phyloP scores from a whole-genome alignment of 2,888 invertebrate species.

The Ophion ellenae region DNA sequence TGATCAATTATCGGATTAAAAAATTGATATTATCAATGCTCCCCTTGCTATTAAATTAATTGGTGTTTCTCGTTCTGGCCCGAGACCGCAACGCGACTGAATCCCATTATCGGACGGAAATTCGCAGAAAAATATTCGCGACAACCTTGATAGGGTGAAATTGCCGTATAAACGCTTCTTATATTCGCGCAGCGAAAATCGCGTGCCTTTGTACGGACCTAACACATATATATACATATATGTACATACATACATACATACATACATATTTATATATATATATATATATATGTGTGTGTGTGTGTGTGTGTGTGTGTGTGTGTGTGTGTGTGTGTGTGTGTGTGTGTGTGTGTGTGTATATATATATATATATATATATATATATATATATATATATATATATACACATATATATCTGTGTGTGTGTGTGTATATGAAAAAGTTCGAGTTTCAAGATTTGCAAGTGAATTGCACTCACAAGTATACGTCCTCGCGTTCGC shows the following conservation, averaged over 20 bases:
- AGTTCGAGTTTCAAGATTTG: constrained; percentile 46
- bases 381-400: too few relatives aligned
- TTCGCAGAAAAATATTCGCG: constrained; percentile 7
- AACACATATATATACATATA: neutral
- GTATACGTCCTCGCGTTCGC: neutral
- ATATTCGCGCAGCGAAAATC: constrained; percentile 19
- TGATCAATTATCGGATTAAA: neutral
- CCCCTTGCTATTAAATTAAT: constrained; percentile 6
- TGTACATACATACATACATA: too few relatives aligned
- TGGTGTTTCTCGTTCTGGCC: neutral
- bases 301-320: too few relatives aligned
- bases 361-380: too few relatives aligned
- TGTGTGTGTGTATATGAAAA: too few relatives aligned
- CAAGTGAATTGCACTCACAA: constrained; percentile 32
- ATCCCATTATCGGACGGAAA: constrained; percentile 8
- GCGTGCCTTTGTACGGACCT: constrained; percentile 46
- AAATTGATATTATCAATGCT: constrained; percentile 4
- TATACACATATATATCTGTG: too few relatives aligned
- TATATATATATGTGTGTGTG: too few relatives aligned
- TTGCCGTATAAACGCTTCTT: constrained; percentile 22
- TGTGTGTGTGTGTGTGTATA: too few relatives aligned
- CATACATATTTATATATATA: too few relatives aligned
- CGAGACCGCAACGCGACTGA: neutral
- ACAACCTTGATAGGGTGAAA: constrained; percentile 45
- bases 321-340: too few relatives aligned